Evolutionary conservation across 2,888 invertebrate species (phyloP).

Genomic region (Dysmachus trigonus): DNA sequence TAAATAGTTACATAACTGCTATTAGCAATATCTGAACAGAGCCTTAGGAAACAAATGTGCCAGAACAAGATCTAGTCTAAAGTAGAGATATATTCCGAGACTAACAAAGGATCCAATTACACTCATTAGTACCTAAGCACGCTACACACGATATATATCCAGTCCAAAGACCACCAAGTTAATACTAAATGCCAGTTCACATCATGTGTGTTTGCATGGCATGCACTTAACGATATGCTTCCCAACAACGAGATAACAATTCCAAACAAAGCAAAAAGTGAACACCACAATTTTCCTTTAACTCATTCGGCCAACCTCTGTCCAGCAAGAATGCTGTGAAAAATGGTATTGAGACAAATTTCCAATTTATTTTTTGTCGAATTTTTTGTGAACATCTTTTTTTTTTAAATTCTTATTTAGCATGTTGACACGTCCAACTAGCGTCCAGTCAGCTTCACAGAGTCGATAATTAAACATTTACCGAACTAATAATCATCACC

Average conservation of each 20-base stretch:
- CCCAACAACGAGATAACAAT: not conserved
- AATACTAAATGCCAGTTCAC: not conserved
- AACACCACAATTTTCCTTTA: not conserved
- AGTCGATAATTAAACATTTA: constrained; percentile 9
- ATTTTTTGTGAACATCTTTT: not conserved
- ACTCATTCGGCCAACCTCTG: not conserved
- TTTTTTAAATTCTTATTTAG: not conserved
- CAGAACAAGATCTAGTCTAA: not conserved
- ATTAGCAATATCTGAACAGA: not conserved
- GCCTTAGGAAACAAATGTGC: not conserved
- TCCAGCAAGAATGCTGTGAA: not conserved
- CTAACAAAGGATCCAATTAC: constrained; percentile 2
- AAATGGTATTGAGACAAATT: constrained; percentile 22
- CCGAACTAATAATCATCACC: constrained; percentile 21
- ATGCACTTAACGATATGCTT: not conserved
- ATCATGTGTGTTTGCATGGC: not conserved
- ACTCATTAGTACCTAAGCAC: not conserved
- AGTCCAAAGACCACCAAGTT: constrained; percentile 15
- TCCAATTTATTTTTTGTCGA: not conserved
- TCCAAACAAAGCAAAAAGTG: not conserved
- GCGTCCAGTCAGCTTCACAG: not conserved
- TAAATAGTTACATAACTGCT: not conserved
- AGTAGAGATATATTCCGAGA: not conserved
- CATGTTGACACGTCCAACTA: constrained; percentile 11
- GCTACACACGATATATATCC: not conserved